phyloP scores from a whole-genome alignment of 2,797 vertebrate species.

The Myotis daubentonii region DNA sequence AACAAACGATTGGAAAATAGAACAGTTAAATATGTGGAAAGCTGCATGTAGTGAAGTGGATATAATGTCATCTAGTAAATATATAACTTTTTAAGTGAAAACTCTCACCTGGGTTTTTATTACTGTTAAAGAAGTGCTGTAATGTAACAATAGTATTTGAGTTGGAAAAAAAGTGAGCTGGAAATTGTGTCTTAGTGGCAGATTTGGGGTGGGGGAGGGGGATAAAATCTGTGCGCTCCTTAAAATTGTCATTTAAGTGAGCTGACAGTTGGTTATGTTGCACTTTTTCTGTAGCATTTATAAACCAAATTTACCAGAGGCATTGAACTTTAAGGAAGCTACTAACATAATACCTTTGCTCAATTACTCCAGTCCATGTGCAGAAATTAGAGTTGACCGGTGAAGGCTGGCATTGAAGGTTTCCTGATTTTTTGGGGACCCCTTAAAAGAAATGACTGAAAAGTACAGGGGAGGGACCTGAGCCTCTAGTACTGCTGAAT shows the following conservation, averaged over 20 bases:
- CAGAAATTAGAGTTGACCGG: conserved; percentile 60
- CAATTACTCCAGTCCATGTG: conserved; percentile 32
- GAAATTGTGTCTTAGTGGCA: conserved; percentile 5
- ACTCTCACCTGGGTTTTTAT: conserved; percentile 39
- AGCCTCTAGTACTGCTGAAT: conserved; percentile 83
- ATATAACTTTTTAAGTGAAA: conserved; percentile 41
- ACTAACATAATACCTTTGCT: conserved; percentile 40
- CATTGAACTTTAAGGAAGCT: conserved; percentile 60
- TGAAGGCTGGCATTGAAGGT: conserved; percentile 33
- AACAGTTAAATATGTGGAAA: conserved; percentile 44
- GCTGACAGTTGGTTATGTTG: conserved; percentile 28
- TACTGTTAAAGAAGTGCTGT: not conserved
- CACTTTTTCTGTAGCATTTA: conserved; percentile 37
- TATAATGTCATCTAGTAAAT: conserved; percentile 39
- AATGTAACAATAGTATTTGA: conserved; percentile 30
- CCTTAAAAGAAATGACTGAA: conserved; percentile 75
- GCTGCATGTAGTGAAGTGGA: conserved; percentile 20
- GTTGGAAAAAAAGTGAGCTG: conserved; percentile 39
- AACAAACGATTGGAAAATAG: conserved; percentile 40
- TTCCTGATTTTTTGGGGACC: conserved; percentile 54
- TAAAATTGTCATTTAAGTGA: conserved; percentile 46
- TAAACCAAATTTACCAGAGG: conserved; percentile 27
- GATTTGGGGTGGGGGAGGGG: not conserved
- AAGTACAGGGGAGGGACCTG: conserved; percentile 63
- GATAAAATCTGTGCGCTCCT: not conserved